These are phyloP conservation scores for Siderastrea siderea DNA, from an alignment of 92 coral and sea anemone genomes.

Conservation along the genomic window DNA sequence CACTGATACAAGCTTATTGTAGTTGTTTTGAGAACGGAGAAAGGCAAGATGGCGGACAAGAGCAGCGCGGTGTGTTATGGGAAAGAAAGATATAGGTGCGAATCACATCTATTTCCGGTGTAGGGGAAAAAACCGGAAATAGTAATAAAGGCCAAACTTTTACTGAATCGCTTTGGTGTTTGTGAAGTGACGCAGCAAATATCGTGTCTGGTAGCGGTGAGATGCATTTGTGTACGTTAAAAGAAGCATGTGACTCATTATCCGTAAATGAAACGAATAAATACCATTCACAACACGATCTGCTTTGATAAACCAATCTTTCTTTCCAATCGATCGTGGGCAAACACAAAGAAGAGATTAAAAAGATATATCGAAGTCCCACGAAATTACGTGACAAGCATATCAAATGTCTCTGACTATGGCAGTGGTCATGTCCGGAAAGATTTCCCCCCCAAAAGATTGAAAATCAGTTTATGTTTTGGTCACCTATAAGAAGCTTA, in stretches of 20 bases:
- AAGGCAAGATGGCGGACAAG: slow-evolving; percentile 86
- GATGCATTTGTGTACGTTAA: background rate
- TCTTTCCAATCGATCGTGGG: background rate
- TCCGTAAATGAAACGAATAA: slow-evolving; percentile 7
- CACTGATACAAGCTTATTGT: slow-evolving; percentile 22
- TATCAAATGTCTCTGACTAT: background rate
- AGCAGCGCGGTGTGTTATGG: slow-evolving; percentile 74
- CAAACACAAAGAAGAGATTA: background rate
- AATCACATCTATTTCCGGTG: slow-evolving; percentile 84
- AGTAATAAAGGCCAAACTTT: slow-evolving; percentile 10
- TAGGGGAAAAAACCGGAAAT: slow-evolving; percentile 76
- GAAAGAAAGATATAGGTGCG: slow-evolving; percentile 87
- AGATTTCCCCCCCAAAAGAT: background rate
- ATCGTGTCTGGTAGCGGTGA: background rate
- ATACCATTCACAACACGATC: slow-evolving; percentile 7
- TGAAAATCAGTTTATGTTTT: background rate
- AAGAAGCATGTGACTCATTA: slow-evolving; percentile 7
- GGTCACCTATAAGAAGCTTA: background rate
- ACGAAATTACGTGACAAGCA: slow-evolving; percentile 31
- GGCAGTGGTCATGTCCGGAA: background rate
- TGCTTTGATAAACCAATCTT: slow-evolving; percentile 24
- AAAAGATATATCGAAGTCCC: slow-evolving; percentile 1
- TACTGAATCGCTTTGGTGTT: background rate
- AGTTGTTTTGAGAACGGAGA: slow-evolving; percentile 42
- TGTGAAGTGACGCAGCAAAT: background rate